Conservation (phyloP, 1,140 invertebrate species). For the Drosophila ironensis region DNA sequence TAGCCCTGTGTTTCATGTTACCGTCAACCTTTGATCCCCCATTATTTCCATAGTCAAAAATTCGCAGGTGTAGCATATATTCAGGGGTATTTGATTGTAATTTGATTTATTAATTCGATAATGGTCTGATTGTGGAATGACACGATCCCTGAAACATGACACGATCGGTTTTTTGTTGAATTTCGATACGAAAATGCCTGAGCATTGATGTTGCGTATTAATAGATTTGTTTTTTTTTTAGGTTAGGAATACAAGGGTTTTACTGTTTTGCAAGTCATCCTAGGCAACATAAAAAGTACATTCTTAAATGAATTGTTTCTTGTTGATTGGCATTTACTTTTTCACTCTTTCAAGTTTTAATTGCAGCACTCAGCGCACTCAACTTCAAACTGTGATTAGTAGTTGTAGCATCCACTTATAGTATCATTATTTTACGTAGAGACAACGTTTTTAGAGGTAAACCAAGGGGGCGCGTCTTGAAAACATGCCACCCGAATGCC, state of each 20-base stretch:
- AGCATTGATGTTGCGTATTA: too few relatives aligned
- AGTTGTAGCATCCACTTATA: not conserved
- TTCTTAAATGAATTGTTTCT: too few relatives aligned
- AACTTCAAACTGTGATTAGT: not conserved
- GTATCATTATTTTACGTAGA: not conserved
- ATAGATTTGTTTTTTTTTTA: too few relatives aligned
- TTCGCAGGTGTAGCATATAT: not conserved
- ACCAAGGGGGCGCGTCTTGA: constrained; percentile 10
- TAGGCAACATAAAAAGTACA: too few relatives aligned
- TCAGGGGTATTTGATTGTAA: not conserved
- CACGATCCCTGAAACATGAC: too few relatives aligned
- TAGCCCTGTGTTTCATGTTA: constrained; percentile 52
- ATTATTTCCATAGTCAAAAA: constrained; percentile 1
- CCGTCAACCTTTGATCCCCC: constrained; percentile 50
- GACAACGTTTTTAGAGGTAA: not conserved
- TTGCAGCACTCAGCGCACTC: not conserved
- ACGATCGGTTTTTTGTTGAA: too few relatives aligned
- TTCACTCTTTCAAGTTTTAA: too few relatives aligned
- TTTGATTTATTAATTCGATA: not conserved
- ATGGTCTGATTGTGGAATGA: too few relatives aligned
- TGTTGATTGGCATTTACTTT: too few relatives aligned
- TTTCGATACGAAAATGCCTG: too few relatives aligned
- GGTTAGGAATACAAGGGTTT: too few relatives aligned
- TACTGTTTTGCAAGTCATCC: too few relatives aligned
- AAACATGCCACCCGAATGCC: constrained; percentile 39